Evolutionary conservation across 2,888 invertebrate species (phyloP), one percentile per base, ranked within the genome.

Genomic region (Napeogenes sylphis): DNA sequence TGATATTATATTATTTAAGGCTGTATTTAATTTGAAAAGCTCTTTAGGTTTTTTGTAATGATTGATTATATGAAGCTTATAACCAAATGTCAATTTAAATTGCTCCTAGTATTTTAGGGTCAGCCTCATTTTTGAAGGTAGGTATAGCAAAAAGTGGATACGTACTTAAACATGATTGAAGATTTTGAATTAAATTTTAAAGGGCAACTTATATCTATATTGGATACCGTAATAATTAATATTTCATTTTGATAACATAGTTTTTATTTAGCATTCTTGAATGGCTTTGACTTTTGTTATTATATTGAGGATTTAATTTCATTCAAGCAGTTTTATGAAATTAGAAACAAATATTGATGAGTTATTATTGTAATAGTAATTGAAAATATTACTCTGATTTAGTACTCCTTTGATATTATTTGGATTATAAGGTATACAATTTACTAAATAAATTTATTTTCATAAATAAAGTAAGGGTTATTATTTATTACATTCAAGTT

Each of bases 61-160:
- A 51, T 51, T 51, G 51, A 51, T 51, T 30, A 51, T 30, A 47
- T 14, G 12, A 47, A 8, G 47, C n/a, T 47, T 30, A 51, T 10
- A 51, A 51, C 47, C 57, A 72, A 73, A 73, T 74, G 73, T 73
- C 73, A 74, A 63, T 59, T 66, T 65, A 72, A 73, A 72, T 74
- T 70, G 59, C 68, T 54, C 53, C 64, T 68, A 70, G 67, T 66
- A 72, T 63, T 70, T 65, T 67, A 63, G 65, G 69, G 68, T 66
- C 63, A 56, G 61, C 45, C 59, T 62, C 55, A 63, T 64, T 68
- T 68, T 66, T 69, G 68, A 62, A 63, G 64, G 65, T 62, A 63
- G 64, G 65, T 62, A 32, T 46, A 51, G 30, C 35, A 45, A 59
- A 61, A 55, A 55, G 21, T 38, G 45, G 51, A 21, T n/a, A 21